These are phyloP conservation scores for Helobdella robusta DNA, from an alignment of 2,888 invertebrate genomes.

Conservation along the genomic window DNA sequence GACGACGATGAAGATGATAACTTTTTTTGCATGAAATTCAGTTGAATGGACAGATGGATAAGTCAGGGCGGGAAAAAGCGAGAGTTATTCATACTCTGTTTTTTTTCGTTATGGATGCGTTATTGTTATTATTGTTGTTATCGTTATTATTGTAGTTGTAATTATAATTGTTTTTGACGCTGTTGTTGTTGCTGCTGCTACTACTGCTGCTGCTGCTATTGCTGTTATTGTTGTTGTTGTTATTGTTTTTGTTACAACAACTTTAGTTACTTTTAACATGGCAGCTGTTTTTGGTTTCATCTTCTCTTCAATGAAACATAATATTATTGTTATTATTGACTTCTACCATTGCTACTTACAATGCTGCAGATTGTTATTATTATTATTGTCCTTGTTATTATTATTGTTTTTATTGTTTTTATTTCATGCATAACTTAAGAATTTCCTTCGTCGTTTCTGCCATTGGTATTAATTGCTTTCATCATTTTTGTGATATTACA, in stretches of 20 bases:
- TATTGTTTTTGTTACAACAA: not conserved
- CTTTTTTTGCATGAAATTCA: not conserved
- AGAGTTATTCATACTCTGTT: too few species aligned
- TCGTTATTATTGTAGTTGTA: not conserved
- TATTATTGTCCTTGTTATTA: not conserved
- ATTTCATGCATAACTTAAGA: not conserved
- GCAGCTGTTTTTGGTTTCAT: not conserved
- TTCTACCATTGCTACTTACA: not conserved
- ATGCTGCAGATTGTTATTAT: not conserved
- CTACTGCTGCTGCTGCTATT: not conserved
- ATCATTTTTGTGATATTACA: too few species aligned
- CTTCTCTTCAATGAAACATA: not conserved
- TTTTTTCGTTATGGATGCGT: too few species aligned
- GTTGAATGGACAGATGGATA: not conserved
- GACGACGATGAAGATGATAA: not conserved
- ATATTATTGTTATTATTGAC: not conserved
- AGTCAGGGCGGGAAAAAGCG: not conserved
- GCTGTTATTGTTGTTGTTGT: not conserved
- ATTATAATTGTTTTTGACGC: not conserved
- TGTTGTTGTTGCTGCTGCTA: not conserved
- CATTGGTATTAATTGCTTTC: too few species aligned
- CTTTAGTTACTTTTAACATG: not conserved
- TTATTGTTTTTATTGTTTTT: not conserved
- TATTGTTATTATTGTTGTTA: not conserved
- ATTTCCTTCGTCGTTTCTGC: too few species aligned